phyloP scores from a whole-genome alignment of 2,113 vertebrate species.

The Passer montanus region DNA sequence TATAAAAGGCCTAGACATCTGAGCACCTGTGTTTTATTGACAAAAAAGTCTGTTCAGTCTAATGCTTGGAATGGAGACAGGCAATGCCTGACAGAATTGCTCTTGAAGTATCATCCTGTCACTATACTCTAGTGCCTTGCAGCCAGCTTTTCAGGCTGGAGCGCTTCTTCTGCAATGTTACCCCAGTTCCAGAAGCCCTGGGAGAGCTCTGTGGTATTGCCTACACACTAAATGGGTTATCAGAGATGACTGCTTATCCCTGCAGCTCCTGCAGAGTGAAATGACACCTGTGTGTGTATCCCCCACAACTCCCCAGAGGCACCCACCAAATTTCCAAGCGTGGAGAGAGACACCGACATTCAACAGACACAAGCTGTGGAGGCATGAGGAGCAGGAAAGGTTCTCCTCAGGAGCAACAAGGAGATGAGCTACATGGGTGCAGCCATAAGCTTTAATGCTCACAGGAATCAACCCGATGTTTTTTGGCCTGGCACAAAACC shows the following conservation, averaged over 20 bases:
- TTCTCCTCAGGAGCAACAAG: not conserved
- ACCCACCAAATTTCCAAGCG: not conserved
- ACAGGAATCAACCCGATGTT: fast-evolving
- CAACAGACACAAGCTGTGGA: fast-evolving
- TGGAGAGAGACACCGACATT: not conserved
- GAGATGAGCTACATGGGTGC: not conserved
- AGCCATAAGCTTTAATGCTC: not conserved
- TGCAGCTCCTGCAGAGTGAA: not conserved
- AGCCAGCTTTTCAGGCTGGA: not conserved
- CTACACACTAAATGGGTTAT: not conserved
- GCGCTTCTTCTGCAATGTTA: not conserved
- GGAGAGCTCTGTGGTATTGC: not conserved
- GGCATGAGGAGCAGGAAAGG: not conserved
- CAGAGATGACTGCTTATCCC: not conserved
- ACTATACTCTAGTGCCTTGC: not conserved
- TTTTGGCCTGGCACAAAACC: not conserved
- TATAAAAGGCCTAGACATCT: not conserved
- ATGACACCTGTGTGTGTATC: not conserved
- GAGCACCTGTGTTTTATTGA: not conserved
- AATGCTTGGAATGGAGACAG: not conserved
- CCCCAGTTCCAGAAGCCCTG: not conserved
- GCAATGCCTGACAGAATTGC: not conserved
- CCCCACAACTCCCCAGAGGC: not conserved
- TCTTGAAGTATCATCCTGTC: not conserved
- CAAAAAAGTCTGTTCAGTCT: not conserved